Evolutionary conservation across 2,113 vertebrate species (phyloP).

Genomic region (Meleagris gallopavo): DNA sequence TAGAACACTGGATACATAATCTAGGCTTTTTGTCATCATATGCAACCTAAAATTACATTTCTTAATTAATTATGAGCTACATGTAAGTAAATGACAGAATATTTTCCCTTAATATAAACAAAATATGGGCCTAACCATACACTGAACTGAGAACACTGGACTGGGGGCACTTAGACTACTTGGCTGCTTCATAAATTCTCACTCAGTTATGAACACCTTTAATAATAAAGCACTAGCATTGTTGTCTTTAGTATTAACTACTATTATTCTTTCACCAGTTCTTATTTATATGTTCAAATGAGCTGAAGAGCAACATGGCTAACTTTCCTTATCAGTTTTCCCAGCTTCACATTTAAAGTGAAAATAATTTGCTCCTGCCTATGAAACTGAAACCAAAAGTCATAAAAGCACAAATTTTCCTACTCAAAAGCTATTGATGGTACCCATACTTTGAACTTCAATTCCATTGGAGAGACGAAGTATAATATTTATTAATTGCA

Average conservation of each 20-base stretch:
- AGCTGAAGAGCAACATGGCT: background rate
- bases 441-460: background rate
- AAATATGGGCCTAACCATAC: background rate
- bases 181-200: background rate
- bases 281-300: background rate
- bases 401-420: background rate
- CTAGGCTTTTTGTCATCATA: background rate
- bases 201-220: background rate
- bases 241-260: background rate
- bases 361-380: conserved; percentile 15
- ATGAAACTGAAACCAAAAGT: conserved; percentile 62
- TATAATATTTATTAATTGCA: background rate
- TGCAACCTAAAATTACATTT: background rate
- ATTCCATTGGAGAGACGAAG: background rate
- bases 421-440: background rate
- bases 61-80: background rate
- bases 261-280: background rate
- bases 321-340: conserved; percentile 55
- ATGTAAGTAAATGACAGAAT: background rate
- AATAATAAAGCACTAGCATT: background rate
- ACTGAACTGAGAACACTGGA: background rate
- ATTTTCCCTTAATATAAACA: background rate
- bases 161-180: background rate
- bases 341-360: conserved; percentile 33
- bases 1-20: background rate